Conservation (phyloP, 2,888 invertebrate species). For the Microdon myrmicae region DNA sequence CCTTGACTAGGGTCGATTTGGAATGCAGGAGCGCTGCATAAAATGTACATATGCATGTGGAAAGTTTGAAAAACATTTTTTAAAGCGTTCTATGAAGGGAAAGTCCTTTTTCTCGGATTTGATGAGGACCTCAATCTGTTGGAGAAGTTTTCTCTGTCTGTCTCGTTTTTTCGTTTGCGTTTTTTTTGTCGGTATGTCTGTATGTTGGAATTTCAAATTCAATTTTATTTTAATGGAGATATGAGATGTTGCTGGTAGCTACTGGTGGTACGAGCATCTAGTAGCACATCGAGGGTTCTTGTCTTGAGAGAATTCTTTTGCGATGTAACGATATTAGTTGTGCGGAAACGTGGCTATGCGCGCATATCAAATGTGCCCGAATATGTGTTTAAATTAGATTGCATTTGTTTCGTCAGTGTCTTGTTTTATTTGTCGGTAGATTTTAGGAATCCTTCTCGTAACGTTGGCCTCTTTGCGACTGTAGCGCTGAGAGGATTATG, state of each 20-base stretch:
- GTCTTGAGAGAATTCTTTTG: constrained; percentile 32
- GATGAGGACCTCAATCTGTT: constrained; percentile 47
- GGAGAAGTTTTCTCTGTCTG: constrained; percentile 17
- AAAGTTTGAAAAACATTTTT: constrained; percentile 5
- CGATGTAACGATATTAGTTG: constrained; percentile 37
- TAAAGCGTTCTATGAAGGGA: constrained; percentile 19
- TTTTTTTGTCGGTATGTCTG: too few relatives aligned
- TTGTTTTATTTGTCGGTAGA: neutral
- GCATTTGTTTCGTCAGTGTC: constrained; percentile 39
- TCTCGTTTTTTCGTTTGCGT: too few relatives aligned
- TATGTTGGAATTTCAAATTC: constrained; percentile 40
- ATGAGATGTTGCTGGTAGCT: constrained; percentile 40
- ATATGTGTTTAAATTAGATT: constrained; percentile 51
- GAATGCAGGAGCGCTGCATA: constrained; percentile 12
- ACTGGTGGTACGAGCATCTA: constrained; percentile 15
- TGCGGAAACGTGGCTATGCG: constrained; percentile 41
- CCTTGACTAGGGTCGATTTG: constrained; percentile 12
- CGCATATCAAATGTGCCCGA: constrained; percentile 46
- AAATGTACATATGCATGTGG: constrained; percentile 6
- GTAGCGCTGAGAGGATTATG: constrained; percentile 45
- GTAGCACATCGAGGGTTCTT: constrained; percentile 19
- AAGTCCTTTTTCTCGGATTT: constrained; percentile 33
- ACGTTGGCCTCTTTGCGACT: constrained; percentile 26
- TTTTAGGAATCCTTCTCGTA: neutral
- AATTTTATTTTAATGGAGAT: constrained; percentile 49